Evolutionary conservation across 2,113 vertebrate species (phyloP).

Genomic region (Pelobates fuscus): DNA sequence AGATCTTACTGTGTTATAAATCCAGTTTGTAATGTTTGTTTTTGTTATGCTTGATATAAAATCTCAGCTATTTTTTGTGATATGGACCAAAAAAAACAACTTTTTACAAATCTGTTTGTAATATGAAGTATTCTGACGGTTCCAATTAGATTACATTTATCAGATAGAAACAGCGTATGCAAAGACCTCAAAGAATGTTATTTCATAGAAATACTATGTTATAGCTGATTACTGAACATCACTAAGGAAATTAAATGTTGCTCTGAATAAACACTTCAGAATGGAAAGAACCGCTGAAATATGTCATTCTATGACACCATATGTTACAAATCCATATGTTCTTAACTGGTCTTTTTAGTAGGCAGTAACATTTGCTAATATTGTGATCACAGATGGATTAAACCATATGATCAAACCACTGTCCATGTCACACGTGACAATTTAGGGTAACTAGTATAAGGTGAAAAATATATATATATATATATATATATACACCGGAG

Average conservation of each 20-base stretch:
- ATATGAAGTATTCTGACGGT: conserved; percentile 16
- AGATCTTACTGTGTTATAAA: conserved; percentile 7
- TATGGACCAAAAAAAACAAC: background rate
- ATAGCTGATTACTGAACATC: conserved; percentile 25
- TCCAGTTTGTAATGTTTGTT: conserved; percentile 14
- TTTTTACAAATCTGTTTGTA: conserved; percentile 3
- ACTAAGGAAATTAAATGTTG: conserved; percentile 2
- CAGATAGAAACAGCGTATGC: conserved; percentile 24
- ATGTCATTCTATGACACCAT: too few species aligned
- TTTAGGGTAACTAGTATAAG: too few species aligned
- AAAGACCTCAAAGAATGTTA: conserved; percentile 12
- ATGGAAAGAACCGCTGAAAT: background rate
- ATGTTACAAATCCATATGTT: too few species aligned
- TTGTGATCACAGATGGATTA: too few species aligned
- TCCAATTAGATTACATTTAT: conserved; percentile 17
- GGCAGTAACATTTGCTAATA: too few species aligned
- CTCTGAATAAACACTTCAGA: conserved; percentile 17
- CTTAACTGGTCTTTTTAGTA: too few species aligned
- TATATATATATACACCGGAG: too few species aligned
- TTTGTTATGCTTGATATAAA: background rate
- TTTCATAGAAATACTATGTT: background rate
- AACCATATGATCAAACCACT: too few species aligned
- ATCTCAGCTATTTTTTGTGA: background rate
- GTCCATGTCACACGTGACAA: too few species aligned
- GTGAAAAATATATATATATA: too few species aligned